Percentiles rank a stretch among this genome's conserved stretches.
These are phyloP conservation scores for Lutraria lutraria DNA, from an alignment of 2,888 invertebrate genomes.

Conservation along the genomic window DNA sequence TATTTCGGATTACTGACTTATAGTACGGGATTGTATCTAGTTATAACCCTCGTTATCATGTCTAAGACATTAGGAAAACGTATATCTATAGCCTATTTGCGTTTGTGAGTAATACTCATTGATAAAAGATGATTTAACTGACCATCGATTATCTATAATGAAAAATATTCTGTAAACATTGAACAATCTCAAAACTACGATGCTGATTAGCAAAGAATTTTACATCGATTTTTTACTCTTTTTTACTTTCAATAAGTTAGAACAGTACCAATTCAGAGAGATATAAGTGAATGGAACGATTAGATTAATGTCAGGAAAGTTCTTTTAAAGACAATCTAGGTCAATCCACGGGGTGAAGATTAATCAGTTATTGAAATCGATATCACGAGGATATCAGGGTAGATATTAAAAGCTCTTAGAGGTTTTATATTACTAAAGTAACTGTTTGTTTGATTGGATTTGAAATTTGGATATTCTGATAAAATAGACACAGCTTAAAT, in stretches of 20 bases:
- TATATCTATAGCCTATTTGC: neutral
- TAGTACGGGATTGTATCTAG: neutral
- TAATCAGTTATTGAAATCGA: too few species aligned
- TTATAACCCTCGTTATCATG: neutral
- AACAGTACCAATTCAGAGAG: neutral
- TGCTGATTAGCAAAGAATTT: neutral
- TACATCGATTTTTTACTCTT: neutral
- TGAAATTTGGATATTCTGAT: too few species aligned
- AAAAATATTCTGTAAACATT: neutral
- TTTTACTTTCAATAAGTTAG: neutral
- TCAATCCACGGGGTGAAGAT: too few species aligned
- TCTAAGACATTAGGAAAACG: neutral
- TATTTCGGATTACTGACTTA: neutral
- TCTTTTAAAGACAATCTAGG: too few species aligned
- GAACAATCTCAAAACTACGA: neutral
- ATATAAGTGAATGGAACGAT: too few species aligned
- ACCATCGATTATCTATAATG: constrained; percentile 6
- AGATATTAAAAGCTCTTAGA: too few species aligned
- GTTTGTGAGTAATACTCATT: neutral
- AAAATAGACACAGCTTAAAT: too few species aligned
- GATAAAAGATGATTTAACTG: constrained; percentile 6
- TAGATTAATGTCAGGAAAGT: too few species aligned
- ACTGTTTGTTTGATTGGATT: too few species aligned
- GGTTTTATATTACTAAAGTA: too few species aligned
- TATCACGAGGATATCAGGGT: too few species aligned